Percentiles rank a stretch among this genome's conserved stretches.
Conservation (phyloP, 2,888 invertebrate genomes). For the Pocota personata region DNA sequence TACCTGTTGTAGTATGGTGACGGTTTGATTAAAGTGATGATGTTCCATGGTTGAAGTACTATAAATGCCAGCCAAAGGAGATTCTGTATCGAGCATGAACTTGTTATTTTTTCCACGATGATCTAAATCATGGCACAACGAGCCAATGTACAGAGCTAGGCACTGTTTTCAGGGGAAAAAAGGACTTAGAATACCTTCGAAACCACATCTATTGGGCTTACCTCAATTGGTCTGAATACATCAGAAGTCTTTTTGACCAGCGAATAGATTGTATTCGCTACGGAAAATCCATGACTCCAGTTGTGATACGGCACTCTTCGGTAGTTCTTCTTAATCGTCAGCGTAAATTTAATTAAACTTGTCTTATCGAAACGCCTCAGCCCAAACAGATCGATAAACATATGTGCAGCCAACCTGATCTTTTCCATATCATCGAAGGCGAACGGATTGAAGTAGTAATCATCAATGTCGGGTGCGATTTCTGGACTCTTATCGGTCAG, state of each 20-base stretch:
- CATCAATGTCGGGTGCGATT: slow-evolving; percentile 81
- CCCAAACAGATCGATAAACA: slow-evolving; percentile 90
- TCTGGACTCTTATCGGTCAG: slow-evolving; percentile 76
- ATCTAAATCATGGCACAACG: slow-evolving; percentile 93
- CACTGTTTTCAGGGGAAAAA: slow-evolving; percentile 82
- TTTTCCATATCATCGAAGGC: slow-evolving; percentile 88
- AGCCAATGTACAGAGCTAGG: slow-evolving; percentile 90
- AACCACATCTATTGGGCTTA: slow-evolving; percentile 77
- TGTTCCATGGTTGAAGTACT: slow-evolving; percentile 94
- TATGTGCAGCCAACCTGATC: slow-evolving; percentile 88
- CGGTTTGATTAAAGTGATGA: slow-evolving; percentile 94
- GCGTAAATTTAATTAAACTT: slow-evolving; percentile 88
- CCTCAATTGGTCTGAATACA: slow-evolving; percentile 86
- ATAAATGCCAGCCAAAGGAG: slow-evolving; percentile 92
- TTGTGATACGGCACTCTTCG: slow-evolving; percentile 93
- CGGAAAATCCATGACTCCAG: slow-evolving; percentile 94
- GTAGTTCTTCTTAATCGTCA: slow-evolving; percentile 94
- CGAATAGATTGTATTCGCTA: slow-evolving; percentile 92
- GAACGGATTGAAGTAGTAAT: slow-evolving; percentile 89
- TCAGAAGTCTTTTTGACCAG: slow-evolving; percentile 86
- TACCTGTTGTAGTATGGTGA: slow-evolving; percentile 91
- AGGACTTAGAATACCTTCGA: slow-evolving; percentile 2
- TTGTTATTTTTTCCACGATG: slow-evolving; percentile 94
- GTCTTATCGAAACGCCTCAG: slow-evolving; percentile 87
- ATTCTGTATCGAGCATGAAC: slow-evolving; percentile 92